phyloP scores from a whole-genome alignment of 2,113 vertebrate genomes.

The Mobula birostris region DNA sequence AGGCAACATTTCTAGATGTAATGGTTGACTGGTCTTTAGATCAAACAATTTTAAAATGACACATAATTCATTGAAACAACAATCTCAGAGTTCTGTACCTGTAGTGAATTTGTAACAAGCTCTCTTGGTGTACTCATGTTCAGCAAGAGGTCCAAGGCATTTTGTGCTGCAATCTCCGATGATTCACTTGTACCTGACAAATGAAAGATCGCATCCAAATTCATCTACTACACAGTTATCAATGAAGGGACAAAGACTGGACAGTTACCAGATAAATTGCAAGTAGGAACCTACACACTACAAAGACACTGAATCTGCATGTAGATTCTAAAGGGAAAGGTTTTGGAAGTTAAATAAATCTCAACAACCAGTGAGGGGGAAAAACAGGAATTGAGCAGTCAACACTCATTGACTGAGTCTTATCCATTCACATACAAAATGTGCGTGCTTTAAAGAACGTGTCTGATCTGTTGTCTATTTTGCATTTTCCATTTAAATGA shows the following conservation, averaged over 20 bases:
- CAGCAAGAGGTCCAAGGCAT: conserved; percentile 81
- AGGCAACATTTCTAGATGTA: not conserved
- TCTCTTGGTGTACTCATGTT: conserved; percentile 87
- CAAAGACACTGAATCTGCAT: not conserved
- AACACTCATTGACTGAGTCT: not conserved
- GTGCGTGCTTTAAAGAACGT: not conserved
- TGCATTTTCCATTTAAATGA: not conserved
- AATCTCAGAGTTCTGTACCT: conserved; percentile 57
- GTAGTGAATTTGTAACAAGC: conserved; percentile 65
- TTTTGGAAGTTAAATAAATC: not conserved
- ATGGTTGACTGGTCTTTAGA: not conserved
- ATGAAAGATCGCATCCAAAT: not conserved
- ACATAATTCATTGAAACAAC: not conserved
- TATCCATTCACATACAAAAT: not conserved
- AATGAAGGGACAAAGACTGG: not conserved
- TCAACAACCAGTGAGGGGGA: not conserved
- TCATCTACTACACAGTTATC: not conserved
- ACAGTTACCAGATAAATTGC: not conserved
- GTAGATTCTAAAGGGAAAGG: not conserved
- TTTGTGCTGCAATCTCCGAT: conserved; percentile 75
- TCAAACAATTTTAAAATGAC: not conserved
- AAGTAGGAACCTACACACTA: not conserved
- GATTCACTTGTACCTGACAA: conserved; percentile 57
- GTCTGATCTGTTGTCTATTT: not conserved
- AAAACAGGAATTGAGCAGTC: not conserved